Evolutionary conservation across 2,797 vertebrate species (phyloP).

Genomic region (Myotis findleyi): DNA sequence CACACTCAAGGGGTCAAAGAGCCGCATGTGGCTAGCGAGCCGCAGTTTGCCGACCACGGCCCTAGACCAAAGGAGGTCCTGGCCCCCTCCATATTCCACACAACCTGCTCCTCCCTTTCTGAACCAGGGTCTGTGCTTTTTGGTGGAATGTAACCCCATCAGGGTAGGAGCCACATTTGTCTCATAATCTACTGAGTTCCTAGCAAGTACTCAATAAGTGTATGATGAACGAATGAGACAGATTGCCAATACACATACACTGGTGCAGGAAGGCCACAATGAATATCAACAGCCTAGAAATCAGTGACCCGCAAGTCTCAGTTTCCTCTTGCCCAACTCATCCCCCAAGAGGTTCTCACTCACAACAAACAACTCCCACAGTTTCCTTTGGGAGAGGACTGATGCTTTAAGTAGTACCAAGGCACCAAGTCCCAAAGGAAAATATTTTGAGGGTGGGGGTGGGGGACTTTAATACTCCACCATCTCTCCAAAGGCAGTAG

Average conservation of each 20-base stretch:
- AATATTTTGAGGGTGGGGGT: background rate
- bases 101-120: background rate
- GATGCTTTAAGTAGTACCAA: background rate
- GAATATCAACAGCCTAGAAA: background rate
- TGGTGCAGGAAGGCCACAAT: background rate
- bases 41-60: too few species aligned
- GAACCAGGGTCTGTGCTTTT: background rate
- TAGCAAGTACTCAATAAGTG: background rate
- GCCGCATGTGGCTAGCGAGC: too few species aligned
- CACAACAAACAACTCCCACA: background rate
- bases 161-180: background rate
- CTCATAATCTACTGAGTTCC: background rate
- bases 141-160: background rate
- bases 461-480: background rate
- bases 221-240: background rate
- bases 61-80: background rate
- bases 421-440: background rate
- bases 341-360: background rate
- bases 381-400: background rate
- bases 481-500: background rate
- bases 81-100: background rate
- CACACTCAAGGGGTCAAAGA: too few species aligned
- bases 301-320: background rate
- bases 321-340: background rate
- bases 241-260: background rate